A percentile compares a stretch with the other conserved stretches of the same genome.
phyloP scores from a whole-genome alignment of 2,888 invertebrate species.

The Eupeodes latifasciatus region DNA sequence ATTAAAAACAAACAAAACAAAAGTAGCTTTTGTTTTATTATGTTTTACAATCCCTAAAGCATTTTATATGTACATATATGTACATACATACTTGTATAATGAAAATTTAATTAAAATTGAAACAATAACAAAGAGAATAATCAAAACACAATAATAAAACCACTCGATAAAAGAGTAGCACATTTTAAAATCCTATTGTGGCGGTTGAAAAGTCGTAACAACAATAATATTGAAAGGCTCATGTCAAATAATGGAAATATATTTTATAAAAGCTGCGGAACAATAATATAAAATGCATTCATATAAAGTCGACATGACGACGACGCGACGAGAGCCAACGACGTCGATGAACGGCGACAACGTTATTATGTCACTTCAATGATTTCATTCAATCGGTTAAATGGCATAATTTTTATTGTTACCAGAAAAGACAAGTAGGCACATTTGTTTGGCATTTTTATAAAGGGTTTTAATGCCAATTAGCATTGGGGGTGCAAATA shows the following conservation, averaged over 20 bases:
- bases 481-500: neutral
- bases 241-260: constrained; percentile 26
- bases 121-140: constrained; percentile 32
- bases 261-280: constrained; percentile 6
- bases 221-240: constrained; percentile 26
- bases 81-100: neutral
- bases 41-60: constrained; percentile 20
- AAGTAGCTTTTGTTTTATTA: constrained; percentile 1
- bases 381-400: neutral
- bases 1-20: constrained; percentile 8
- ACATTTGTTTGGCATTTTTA: constrained; percentile 2
- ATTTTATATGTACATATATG: neutral
- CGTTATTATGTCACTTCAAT: constrained; percentile 22
- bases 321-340: no score
- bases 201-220: constrained; percentile 23
- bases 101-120: constrained; percentile 50
- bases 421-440: neutral
- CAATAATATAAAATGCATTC: constrained; percentile 23
- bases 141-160: constrained; percentile 41
- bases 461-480: neutral
- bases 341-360: no score
- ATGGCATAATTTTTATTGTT: neutral
- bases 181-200: neutral
- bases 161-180: neutral
- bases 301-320: neutral